Evolutionary conservation across 2,888 invertebrate genomes (phyloP).

Genomic region (Parochlus steinenii): DNA sequence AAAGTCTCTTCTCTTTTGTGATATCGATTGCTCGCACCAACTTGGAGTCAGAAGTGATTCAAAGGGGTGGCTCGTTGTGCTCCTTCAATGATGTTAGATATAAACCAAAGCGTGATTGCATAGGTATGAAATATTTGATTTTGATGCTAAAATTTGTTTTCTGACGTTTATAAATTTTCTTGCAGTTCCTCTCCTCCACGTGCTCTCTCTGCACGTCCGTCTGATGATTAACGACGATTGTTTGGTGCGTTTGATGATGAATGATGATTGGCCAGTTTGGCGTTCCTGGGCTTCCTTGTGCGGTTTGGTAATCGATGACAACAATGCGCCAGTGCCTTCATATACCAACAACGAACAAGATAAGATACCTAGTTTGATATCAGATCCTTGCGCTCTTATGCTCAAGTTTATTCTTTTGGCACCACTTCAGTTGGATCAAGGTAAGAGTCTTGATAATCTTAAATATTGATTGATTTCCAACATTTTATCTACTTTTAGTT

Average conservation of each 20-base stretch:
- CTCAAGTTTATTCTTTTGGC: slow-evolving; percentile 74
- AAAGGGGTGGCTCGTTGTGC: slow-evolving; percentile 66
- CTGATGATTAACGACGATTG: slow-evolving; percentile 41
- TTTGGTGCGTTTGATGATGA: no score
- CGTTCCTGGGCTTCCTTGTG: slow-evolving; percentile 30
- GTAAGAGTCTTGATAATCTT: slow-evolving; percentile 37
- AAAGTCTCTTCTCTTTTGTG: slow-evolving; percentile 72
- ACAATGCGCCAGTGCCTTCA: slow-evolving; percentile 25
- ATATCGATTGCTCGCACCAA: slow-evolving; percentile 81
- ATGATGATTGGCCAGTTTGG: slow-evolving; percentile 40
- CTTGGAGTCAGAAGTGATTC: slow-evolving; percentile 81
- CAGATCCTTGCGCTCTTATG: slow-evolving; percentile 72
- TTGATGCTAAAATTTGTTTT: neutral
- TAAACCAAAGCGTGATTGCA: slow-evolving; percentile 63
- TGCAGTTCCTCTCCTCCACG: slow-evolving; percentile 74
- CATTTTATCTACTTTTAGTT: slow-evolving; percentile 33
- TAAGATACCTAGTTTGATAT: slow-evolving; percentile 63
- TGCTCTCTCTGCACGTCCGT: slow-evolving; percentile 71
- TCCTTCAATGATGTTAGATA: slow-evolving; percentile 41
- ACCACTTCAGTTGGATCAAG: slow-evolving; percentile 71
- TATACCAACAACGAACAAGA: slow-evolving; percentile 35
- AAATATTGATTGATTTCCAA: neutral
- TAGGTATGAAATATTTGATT: slow-evolving; percentile 35
- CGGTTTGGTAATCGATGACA: slow-evolving; percentile 24
- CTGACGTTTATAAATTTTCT: slow-evolving; percentile 15